Evolutionary conservation across 2,113 vertebrate species (phyloP).

Genomic region (Upupa epops): DNA sequence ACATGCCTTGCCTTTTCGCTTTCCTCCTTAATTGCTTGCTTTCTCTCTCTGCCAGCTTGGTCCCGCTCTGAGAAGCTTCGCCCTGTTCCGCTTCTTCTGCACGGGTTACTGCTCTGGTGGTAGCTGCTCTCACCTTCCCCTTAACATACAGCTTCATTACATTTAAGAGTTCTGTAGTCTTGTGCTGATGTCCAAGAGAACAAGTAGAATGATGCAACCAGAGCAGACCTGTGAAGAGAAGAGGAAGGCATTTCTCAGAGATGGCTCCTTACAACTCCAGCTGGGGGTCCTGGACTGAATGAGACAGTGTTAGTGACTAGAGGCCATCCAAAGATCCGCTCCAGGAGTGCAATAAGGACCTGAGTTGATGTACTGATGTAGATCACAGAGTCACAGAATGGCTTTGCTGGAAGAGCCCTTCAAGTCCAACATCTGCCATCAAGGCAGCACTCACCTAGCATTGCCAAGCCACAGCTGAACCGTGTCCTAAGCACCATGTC

Average conservation of each 20-base stretch:
- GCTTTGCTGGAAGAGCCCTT: no score
- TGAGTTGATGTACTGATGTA: neutral
- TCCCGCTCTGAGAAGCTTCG: neutral
- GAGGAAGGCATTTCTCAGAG: neutral
- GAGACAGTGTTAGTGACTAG: neutral
- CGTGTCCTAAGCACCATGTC: no score
- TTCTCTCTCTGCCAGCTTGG: neutral
- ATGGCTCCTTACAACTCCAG: neutral
- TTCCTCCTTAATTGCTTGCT: neutral
- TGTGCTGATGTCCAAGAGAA: neutral
- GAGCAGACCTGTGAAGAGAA: neutral
- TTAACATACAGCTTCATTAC: neutral
- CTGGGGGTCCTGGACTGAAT: neutral
- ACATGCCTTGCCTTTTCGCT: constrained; percentile 9
- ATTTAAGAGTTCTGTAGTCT: neutral
- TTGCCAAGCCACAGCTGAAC: no score
- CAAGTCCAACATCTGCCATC: no score
- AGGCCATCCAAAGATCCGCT: neutral
- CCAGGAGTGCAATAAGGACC: neutral
- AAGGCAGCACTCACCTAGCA: no score
- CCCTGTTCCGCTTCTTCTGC: neutral
- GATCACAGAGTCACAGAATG: neutral
- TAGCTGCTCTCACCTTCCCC: neutral
- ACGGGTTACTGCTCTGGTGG: neutral
- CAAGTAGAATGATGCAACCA: neutral